A percentile compares a stretch with the other conserved stretches of the same genome.
Conservation (phyloP, 2,797 vertebrate genomes). For the Rhadinocentrus ornatus region DNA sequence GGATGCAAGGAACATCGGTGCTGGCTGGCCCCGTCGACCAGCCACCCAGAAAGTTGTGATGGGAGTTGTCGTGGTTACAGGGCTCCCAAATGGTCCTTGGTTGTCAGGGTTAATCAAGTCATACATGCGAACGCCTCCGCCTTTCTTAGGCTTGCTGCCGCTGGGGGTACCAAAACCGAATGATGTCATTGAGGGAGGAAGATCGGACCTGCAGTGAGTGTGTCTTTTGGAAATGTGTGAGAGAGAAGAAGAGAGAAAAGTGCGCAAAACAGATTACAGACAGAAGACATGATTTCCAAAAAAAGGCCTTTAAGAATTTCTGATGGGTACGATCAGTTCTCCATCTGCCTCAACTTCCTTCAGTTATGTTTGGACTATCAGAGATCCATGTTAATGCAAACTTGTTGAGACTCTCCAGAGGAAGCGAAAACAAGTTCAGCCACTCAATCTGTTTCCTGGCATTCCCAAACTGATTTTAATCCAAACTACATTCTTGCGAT, state of each 20-base stretch:
- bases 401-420: neutral
- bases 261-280: slow-evolving; percentile 17
- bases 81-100: slow-evolving; percentile 76
- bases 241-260: slow-evolving; percentile 3
- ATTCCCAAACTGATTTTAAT: neutral
- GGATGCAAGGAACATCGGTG: slow-evolving; percentile 70
- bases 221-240: slow-evolving; percentile 18
- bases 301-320: slow-evolving; percentile 42
- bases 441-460: neutral
- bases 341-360: slow-evolving; percentile 31
- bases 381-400: slow-evolving; percentile 17
- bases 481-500: no score
- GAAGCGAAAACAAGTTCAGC: slow-evolving; percentile 5
- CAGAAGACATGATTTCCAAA: slow-evolving; percentile 1
- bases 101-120: slow-evolving; percentile 81
- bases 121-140: slow-evolving; percentile 63
- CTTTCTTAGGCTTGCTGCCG: slow-evolving; percentile 42
- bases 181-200: slow-evolving; percentile 69
- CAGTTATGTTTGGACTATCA: slow-evolving; percentile 25
- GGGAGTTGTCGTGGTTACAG: slow-evolving; percentile 79
- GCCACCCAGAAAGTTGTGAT: slow-evolving; percentile 76
- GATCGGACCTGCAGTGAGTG: slow-evolving; percentile 43
- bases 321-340: no score
- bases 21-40: slow-evolving; percentile 64
- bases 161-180: slow-evolving; percentile 60